Evolutionary conservation across 1,140 invertebrate genomes (phyloP).

Genomic region (Nasonia longicornis): DNA sequence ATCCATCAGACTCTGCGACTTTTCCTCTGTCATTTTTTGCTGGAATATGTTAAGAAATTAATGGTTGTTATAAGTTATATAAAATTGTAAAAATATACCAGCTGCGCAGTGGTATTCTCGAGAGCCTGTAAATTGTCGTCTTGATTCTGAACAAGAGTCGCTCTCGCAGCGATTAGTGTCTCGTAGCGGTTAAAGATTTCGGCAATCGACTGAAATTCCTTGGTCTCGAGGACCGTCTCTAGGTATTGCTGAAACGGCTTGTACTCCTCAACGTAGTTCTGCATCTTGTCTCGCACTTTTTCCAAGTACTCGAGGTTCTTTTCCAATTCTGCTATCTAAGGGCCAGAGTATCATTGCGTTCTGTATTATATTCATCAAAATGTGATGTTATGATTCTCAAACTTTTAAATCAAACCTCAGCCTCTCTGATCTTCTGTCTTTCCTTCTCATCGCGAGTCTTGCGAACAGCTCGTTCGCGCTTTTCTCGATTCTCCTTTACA

Average conservation of each 20-base stretch:
- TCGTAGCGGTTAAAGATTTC: slow-evolving; percentile 74
- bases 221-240: slow-evolving; percentile 67
- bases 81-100: slow-evolving; percentile 53
- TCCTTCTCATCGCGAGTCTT: slow-evolving; percentile 70
- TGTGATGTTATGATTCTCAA: not conserved
- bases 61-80: not conserved
- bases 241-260: slow-evolving; percentile 72
- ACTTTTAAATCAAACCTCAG: slow-evolving; percentile 50
- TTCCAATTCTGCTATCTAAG: slow-evolving; percentile 55
- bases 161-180: slow-evolving; percentile 64
- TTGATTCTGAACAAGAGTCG: slow-evolving; percentile 56
- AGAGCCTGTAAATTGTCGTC: slow-evolving; percentile 57
- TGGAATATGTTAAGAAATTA: slow-evolving; percentile 45
- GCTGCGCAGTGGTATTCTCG: slow-evolving; percentile 55
- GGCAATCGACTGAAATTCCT: slow-evolving; percentile 70
- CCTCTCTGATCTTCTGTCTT: slow-evolving; percentile 52
- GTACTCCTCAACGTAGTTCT: slow-evolving; percentile 69
- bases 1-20: slow-evolving; percentile 58
- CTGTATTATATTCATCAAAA: not conserved
- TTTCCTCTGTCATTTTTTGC: slow-evolving; percentile 60
- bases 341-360: not conserved
- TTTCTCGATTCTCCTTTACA: slow-evolving; percentile 72
- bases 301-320: slow-evolving; percentile 66
- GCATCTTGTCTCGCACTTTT: slow-evolving; percentile 68
- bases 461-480: slow-evolving; percentile 69